A percentile compares a stretch with the other conserved stretches of the same genome.
Conservation (phyloP, 2,113 vertebrate species). For the Lates calcarifer region DNA sequence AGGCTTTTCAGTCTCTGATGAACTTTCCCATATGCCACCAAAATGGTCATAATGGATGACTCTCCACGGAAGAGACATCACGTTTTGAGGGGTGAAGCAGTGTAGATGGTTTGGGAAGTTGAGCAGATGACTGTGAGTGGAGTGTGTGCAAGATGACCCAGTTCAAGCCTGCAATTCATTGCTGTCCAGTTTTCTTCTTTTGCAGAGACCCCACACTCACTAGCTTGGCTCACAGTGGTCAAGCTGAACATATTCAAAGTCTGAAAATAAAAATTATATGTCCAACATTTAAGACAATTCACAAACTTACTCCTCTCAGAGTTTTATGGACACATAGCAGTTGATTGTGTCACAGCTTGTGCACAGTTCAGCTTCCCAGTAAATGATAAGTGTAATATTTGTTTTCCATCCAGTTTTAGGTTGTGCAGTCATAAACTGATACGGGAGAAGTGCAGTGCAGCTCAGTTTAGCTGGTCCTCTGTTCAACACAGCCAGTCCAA, state of each 20-base stretch:
- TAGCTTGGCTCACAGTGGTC: neutral
- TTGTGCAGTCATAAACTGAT: slow-evolving; percentile 29
- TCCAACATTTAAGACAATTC: accelerated
- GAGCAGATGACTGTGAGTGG: neutral
- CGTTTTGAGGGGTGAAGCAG: neutral
- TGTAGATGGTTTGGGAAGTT: neutral
- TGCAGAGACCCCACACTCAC: neutral
- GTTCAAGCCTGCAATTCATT: slow-evolving; percentile 36
- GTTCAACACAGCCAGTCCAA: slow-evolving; percentile 9
- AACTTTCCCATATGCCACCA: neutral
- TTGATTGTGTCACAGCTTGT: neutral
- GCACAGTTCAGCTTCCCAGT: neutral
- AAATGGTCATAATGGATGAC: neutral
- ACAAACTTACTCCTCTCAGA: neutral
- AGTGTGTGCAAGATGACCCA: slow-evolving; percentile 22
- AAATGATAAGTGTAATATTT: slow-evolving; percentile 28
- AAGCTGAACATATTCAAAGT: neutral
- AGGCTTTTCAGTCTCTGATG: neutral
- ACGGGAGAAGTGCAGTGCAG: slow-evolving; percentile 2
- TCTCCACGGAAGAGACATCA: neutral
- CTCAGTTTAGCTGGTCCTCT: neutral
- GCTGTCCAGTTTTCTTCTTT: neutral
- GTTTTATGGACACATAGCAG: neutral
- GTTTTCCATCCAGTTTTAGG: slow-evolving; percentile 28
- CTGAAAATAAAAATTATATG: neutral